A percentile compares a stretch with the other conserved stretches of the same genome.
Conservation (phyloP, 2,113 vertebrate species). For the Lophius piscatorius region DNA sequence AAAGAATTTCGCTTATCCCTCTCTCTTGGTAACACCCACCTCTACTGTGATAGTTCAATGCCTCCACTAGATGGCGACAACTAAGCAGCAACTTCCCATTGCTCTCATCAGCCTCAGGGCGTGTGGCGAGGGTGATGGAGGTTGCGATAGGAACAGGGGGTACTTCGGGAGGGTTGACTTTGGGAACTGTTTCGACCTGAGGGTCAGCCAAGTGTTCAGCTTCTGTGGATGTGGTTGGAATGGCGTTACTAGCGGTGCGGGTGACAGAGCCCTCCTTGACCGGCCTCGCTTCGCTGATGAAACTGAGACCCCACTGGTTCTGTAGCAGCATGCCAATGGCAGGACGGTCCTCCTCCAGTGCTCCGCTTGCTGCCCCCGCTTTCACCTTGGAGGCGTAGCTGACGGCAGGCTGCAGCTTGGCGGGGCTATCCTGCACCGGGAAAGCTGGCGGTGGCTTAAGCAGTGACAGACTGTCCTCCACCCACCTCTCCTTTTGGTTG, state of each 20-base stretch:
- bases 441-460: constrained; percentile 86
- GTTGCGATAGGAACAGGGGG: constrained; percentile 27
- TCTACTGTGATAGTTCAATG: constrained; percentile 79
- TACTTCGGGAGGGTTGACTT: constrained; percentile 29
- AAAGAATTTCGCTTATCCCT: too few species aligned
- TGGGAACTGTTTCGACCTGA: constrained; percentile 23
- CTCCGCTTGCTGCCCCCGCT: constrained; percentile 67
- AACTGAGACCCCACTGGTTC: constrained; percentile 88
- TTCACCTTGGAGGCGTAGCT: constrained; percentile 90
- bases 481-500: constrained; percentile 76
- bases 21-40: constrained; percentile 49
- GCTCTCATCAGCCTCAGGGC: constrained; percentile 50
- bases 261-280: constrained; percentile 39
- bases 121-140: constrained; percentile 13
- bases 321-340: constrained; percentile 85
- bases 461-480: constrained; percentile 80
- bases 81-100: constrained; percentile 79
- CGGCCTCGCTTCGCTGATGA: constrained; percentile 80
- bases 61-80: constrained; percentile 81
- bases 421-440: constrained; percentile 87
- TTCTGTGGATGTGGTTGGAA: constrained; percentile 37
- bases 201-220: constrained; percentile 28
- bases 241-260: constrained; percentile 2
- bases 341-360: constrained; percentile 76
- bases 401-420: constrained; percentile 85